Percentiles rank a stretch among this genome's conserved stretches.
phyloP scores from a whole-genome alignment of 2,888 invertebrate genomes.

The Pheosia tremula region DNA sequence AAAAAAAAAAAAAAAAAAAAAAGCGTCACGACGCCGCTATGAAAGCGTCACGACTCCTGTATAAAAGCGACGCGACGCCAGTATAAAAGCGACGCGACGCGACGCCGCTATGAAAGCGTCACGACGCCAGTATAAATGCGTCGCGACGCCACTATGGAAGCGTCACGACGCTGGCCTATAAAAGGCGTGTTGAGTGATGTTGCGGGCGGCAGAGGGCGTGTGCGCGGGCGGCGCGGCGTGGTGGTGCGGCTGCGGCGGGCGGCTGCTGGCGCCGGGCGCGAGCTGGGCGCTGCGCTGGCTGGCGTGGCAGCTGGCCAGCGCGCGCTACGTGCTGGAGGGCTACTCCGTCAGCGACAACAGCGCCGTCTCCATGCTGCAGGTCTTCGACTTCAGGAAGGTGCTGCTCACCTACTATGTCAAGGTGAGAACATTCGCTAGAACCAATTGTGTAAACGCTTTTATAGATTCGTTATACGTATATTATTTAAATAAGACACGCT shows the following conservation, averaged over 20 bases:
- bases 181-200: not conserved
- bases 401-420: conserved; percentile 99
- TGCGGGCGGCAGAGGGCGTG: conserved; percentile 41
- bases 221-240: conserved; percentile 33
- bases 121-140: too few species aligned
- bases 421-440: conserved; percentile 75
- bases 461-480: too few species aligned
- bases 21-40: too few species aligned
- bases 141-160: too few species aligned
- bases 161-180: too few species aligned
- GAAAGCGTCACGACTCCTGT: too few species aligned
- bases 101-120: too few species aligned
- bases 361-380: conserved; percentile 98
- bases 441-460: too few species aligned
- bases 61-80: too few species aligned
- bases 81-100: too few species aligned
- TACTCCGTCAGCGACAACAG: conserved; percentile 99
- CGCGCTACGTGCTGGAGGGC: conserved; percentile 99
- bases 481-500: too few species aligned
- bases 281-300: conserved; percentile 88
- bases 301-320: conserved; percentile 96
- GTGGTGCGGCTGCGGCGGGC: conserved; percentile 48
- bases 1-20: too few species aligned
- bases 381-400: conserved; percentile 98
- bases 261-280: conserved; percentile 91